Evolutionary conservation across 2,888 invertebrate genomes (phyloP).

Genomic region (Volucella bombylans): DNA sequence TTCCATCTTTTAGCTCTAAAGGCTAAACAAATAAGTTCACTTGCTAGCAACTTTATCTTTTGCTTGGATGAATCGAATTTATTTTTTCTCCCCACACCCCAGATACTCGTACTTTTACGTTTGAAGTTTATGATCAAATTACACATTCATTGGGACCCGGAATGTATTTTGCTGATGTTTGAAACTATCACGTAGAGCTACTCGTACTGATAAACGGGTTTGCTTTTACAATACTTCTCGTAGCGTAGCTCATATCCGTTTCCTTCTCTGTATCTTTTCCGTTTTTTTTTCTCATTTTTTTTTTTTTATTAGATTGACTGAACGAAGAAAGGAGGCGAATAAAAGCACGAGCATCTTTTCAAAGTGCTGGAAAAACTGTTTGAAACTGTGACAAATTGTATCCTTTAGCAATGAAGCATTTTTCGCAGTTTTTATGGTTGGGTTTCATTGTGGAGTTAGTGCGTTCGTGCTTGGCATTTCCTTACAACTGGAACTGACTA

Average conservation of each 20-base stretch:
- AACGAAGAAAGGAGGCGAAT: neutral
- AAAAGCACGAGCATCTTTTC: conserved; percentile 12
- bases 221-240: conserved; percentile 12
- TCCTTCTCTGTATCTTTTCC: too few species aligned
- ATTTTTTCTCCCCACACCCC: neutral
- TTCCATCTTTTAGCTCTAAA: conserved; percentile 11
- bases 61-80: too few species aligned
- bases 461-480: neutral
- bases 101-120: conserved; percentile 10
- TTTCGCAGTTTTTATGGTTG: conserved; percentile 19
- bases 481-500: neutral
- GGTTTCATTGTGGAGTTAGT: conserved; percentile 7
- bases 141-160: conserved; percentile 47
- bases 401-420: conserved; percentile 30
- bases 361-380: conserved; percentile 48
- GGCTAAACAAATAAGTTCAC: conserved; percentile 27
- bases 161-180: conserved; percentile 14
- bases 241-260: neutral
- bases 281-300: neutral
- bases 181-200: conserved; percentile 36
- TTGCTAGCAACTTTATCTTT: conserved; percentile 29
- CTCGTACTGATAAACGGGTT: conserved; percentile 43
- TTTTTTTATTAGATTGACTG: conserved; percentile 16
- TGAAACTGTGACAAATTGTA: conserved; percentile 42
- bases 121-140: conserved; percentile 52